phyloP scores from a whole-genome alignment of 2,113 vertebrate genomes.

The Amazona vittata region DNA sequence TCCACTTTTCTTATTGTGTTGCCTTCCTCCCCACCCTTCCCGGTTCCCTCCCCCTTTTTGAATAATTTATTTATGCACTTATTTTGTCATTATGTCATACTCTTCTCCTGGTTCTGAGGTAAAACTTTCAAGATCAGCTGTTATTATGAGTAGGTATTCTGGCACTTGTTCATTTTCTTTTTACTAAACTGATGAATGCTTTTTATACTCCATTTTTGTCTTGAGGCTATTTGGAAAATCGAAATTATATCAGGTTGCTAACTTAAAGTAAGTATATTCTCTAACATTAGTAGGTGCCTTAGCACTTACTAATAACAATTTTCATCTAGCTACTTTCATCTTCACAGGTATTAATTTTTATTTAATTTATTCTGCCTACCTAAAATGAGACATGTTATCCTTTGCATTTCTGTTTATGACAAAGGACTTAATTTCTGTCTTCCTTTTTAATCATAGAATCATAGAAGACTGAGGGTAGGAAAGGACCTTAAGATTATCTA shows the following conservation, averaged over 20 bases:
- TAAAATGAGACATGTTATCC: background rate
- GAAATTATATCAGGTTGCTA: background rate
- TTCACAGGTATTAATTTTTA: background rate
- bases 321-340: background rate
- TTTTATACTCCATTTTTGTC: background rate
- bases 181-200: background rate
- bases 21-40: background rate
- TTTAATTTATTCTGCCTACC: background rate
- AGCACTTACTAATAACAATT: background rate
- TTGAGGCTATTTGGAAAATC: background rate
- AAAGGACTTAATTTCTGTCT: background rate
- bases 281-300: background rate
- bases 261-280: background rate
- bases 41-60: background rate
- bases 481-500: no score
- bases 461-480: no score
- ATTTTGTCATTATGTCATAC: background rate
- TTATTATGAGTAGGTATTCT: background rate
- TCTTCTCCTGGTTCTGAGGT: background rate
- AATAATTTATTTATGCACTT: background rate
- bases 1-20: background rate
- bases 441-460: background rate
- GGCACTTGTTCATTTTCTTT: background rate
- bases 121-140: background rate
- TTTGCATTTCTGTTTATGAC: slow-evolving; percentile 9